These are phyloP conservation scores for Chionis minor DNA, from an alignment of 2,113 vertebrate species.

Conservation along the genomic window DNA sequence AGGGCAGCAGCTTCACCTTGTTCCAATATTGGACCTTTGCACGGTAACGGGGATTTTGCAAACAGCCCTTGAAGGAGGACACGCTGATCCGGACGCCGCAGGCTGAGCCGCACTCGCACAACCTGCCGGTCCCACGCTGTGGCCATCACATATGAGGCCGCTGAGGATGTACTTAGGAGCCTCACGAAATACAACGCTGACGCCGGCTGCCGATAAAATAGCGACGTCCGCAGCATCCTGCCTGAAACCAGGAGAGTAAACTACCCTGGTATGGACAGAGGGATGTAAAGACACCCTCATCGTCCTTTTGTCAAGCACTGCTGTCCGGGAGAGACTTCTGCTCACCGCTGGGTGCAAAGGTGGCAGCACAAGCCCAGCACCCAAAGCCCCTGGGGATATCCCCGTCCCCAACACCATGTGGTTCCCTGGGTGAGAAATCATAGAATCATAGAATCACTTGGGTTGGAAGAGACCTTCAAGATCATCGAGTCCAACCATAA, in stretches of 20 bases:
- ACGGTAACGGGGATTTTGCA: not conserved
- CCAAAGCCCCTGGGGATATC: not conserved
- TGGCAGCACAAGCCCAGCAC: not conserved
- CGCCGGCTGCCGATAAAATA: not conserved
- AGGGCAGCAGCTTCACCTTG: not conserved
- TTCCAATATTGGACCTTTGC: not conserved
- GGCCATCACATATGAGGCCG: accelerated
- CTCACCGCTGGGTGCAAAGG: not conserved
- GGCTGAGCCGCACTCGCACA: not conserved
- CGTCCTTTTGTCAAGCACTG: not conserved
- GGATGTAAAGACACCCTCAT: not conserved
- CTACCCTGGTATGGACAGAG: not conserved
- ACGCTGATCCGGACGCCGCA: not conserved
- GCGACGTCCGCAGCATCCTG: not conserved
- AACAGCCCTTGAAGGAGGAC: not conserved
- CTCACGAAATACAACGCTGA: not conserved
- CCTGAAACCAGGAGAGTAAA: not conserved
- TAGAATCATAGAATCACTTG: too few species aligned
- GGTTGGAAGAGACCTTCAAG: too few species aligned
- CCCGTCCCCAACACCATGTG: not conserved
- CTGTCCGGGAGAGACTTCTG: not conserved
- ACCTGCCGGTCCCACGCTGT: not conserved
- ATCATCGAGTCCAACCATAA: too few species aligned
- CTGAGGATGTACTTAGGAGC: not conserved
- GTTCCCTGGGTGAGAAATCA: not conserved